Evolutionary conservation across 2,113 vertebrate species (phyloP), one percentile per base, ranked within the genome.

Genomic region (Brienomyrus brachyistius): DNA sequence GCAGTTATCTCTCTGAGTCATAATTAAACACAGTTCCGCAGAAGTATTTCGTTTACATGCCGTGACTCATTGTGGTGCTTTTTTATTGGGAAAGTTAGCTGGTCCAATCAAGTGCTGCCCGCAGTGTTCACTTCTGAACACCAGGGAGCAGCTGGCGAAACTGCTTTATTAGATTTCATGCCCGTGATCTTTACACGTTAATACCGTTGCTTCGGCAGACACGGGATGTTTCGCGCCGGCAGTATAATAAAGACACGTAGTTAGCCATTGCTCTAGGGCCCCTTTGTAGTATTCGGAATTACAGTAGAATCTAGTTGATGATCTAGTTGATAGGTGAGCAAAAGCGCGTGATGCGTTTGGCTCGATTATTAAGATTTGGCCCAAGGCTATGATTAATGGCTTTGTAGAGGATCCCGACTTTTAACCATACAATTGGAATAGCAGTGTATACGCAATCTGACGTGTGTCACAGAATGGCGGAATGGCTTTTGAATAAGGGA

Each of bases 1-100:
- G 51, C 27, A 19, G 27, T 40, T 56, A 35, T 87, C 85, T 54
- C 50, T 56, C 50, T 87, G 85, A 87, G 52, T 88, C 87, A 62
- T 52, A 66, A 51, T 66, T 62, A 88, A 88, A 66, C 54, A 27
- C 17, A 15, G 40, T 88, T 88, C 56, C 21, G 40, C 43, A 88
- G 54, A 59, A 66, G 56, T n/a, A 88, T 62, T 59, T 43, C 45
- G 56, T 88, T 88, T 59, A 59, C 52, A 62, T 47, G 35, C 48
- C 43, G 54, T 62, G 87, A 88, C 17, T 88, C 87, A 88, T 47
- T 86, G 54, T 47, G n/a, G 19, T 88, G 54, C 62, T 35, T 66
- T 56, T 87, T 31, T 56, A 15, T 87, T 56, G 1, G 83, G 35
- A 62, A 88, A 35, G 54, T 88, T 43, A 31, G 10, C 35, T 62